A percentile compares a stretch with the other conserved stretches of the same genome.
Evolutionary conservation across 2,888 invertebrate species (phyloP).

Genomic region (Bellardia pandia): DNA sequence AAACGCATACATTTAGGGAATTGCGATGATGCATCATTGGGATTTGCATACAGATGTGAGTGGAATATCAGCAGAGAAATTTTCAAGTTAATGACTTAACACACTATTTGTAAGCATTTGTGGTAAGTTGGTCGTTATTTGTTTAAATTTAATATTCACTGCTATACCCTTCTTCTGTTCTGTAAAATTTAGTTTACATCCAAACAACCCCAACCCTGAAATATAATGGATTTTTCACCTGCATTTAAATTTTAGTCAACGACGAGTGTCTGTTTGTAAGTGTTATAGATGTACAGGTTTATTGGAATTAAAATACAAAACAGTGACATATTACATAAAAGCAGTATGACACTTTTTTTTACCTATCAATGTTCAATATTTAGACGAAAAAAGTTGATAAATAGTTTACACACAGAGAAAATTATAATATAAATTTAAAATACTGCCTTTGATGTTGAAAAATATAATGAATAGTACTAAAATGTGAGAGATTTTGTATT

Average conservation of each 20-base stretch:
- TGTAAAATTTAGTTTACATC: background rate
- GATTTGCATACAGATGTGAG: background rate
- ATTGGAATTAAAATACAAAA: constrained; percentile 21
- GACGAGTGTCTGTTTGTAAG: constrained; percentile 4
- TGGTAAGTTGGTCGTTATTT: no score
- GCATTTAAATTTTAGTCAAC: background rate
- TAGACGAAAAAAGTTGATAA: background rate
- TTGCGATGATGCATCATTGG: background rate
- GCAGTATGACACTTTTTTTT: constrained; percentile 38
- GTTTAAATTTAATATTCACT: no score
- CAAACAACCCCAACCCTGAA: background rate
- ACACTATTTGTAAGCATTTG: no score
- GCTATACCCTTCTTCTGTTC: background rate
- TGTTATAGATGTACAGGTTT: constrained; percentile 13
- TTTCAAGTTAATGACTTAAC: no score
- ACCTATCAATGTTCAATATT: background rate
- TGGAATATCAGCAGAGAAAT: background rate
- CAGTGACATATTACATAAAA: constrained; percentile 41
- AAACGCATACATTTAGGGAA: background rate
- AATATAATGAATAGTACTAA: no score
- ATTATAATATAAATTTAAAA: no score
- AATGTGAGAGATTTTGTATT: background rate
- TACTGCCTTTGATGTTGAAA: no score
- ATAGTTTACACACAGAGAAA: no score
- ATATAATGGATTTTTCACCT: constrained; percentile 47